Conservation (phyloP, 1,140 invertebrate genomes). For the Ridgeia piscesae region DNA sequence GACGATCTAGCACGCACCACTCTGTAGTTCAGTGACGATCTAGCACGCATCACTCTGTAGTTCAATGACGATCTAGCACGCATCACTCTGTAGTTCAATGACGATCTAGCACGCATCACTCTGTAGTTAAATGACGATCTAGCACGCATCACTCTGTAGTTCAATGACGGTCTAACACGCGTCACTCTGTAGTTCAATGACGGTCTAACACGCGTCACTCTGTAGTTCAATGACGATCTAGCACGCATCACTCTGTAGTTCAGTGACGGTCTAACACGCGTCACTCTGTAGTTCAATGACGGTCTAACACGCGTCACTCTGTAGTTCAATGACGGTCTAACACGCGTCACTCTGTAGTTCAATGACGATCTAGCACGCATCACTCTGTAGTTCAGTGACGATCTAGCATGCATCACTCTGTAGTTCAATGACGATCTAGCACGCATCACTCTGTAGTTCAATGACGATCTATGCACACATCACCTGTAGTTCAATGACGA, state of each 20-base stretch:
- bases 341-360: not conserved
- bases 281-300: not conserved
- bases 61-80: not conserved
- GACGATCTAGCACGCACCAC: not conserved
- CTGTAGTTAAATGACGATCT: not conserved
- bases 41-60: not conserved
- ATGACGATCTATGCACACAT: not conserved
- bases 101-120: not conserved
- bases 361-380: not conserved
- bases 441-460: not conserved
- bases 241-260: not conserved
- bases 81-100: not conserved
- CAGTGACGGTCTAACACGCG: not conserved
- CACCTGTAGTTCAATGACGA: not conserved
- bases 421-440: not conserved
- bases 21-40: not conserved
- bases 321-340: not conserved
- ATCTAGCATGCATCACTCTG: not conserved
- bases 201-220: not conserved
- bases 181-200: not conserved
- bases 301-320: not conserved
- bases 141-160: not conserved
- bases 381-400: not conserved
- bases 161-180: not conserved
- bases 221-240: not conserved